Evolutionary conservation across 2,888 invertebrate genomes (phyloP).

Genomic region (Philonicus albiceps): DNA sequence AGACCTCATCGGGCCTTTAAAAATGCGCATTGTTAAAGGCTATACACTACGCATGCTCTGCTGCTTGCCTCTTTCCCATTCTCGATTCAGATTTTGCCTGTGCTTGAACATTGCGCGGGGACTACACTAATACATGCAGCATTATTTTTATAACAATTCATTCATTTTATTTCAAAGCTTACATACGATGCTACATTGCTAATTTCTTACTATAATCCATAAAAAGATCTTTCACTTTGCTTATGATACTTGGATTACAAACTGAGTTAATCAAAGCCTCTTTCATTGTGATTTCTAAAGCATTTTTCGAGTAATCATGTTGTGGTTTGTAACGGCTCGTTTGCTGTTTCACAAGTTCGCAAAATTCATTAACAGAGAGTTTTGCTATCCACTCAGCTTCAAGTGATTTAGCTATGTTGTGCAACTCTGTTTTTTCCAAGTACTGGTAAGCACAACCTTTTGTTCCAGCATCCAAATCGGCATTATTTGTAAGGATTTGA

Average conservation of each 20-base stretch:
- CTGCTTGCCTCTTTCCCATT: too few species aligned
- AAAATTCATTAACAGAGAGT: not conserved
- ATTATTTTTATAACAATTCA: not conserved
- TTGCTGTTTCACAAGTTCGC: not conserved
- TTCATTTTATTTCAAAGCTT: not conserved
- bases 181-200: not conserved
- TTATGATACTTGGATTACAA: conserved; percentile 70
- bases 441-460: not conserved
- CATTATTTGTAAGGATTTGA: not conserved
- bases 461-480: not conserved
- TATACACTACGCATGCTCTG: too few species aligned
- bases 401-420: not conserved
- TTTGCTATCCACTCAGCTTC: not conserved
- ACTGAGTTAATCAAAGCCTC: conserved; percentile 69
- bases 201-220: not conserved
- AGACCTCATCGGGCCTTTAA: too few species aligned
- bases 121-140: too few species aligned
- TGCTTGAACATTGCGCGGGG: too few species aligned
- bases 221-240: conserved; percentile 63
- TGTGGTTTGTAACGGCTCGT: not conserved
- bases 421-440: not conserved
- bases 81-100: too few species aligned
- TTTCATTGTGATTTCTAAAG: not conserved
- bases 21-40: too few species aligned
- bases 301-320: not conserved